phyloP scores from a whole-genome alignment of 2,113 vertebrate genomes.

The Vicugna pacos region DNA sequence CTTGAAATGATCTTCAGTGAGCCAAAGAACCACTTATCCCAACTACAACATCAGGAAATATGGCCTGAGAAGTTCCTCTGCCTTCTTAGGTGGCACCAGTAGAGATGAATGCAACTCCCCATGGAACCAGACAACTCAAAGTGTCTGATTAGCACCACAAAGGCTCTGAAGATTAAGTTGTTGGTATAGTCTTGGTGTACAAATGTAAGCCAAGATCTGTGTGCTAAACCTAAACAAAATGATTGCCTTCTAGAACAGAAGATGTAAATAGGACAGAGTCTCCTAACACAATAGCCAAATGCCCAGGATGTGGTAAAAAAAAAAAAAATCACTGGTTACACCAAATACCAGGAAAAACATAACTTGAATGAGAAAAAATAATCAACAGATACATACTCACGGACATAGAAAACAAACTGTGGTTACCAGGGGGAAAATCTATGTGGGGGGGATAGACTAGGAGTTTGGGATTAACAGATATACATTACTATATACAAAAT shows the following conservation, averaged over 20 bases:
- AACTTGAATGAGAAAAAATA: neutral
- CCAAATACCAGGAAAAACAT: neutral
- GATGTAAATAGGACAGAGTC: neutral
- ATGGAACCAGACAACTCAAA: neutral
- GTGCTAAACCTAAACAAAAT: neutral
- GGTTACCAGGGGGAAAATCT: too few species aligned
- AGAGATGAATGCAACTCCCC: neutral
- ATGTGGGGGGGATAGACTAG: too few species aligned
- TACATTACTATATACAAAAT: too few species aligned
- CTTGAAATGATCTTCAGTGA: neutral
- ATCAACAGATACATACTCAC: neutral
- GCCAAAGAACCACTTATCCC: rapidly evolving
- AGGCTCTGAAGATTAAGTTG: neutral
- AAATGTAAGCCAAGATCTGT: neutral
- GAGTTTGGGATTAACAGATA: too few species aligned
- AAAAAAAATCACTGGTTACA: neutral
- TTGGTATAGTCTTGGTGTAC: neutral
- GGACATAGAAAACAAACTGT: too few species aligned
- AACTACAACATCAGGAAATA: neutral
- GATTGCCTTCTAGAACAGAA: neutral
- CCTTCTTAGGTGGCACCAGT: neutral
- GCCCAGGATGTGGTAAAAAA: neutral
- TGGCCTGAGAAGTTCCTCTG: neutral
- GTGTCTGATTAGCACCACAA: neutral
- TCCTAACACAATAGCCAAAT: neutral